Base-by-base conservation (phyloP, 1,140 invertebrate species). In the Plectus sambesii region DNA sequence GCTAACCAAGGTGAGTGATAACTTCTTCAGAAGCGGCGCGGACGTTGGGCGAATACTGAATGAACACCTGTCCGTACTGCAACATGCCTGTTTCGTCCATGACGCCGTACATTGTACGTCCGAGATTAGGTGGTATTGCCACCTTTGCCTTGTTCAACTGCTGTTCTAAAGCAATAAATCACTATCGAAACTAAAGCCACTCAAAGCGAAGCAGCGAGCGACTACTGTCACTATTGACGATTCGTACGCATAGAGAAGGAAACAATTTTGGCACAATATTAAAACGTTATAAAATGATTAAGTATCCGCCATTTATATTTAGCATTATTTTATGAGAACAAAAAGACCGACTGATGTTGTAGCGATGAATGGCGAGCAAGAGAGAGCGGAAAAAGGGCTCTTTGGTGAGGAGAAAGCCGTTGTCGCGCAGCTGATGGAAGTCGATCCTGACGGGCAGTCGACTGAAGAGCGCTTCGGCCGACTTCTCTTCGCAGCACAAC, bases 21-120 rank as follows among this genome's bases (percentile, higher is more conserved):
- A n/a, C n/a, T n/a, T 23, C 23, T 26, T 43, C n/a, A n/a, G 26
- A 51, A 8, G 53, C 25, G 8, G 51, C 29, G 12, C 51, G 27
- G 5, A 61, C 49, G 20, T 44, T 55, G 2, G 40, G 47, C 8
- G 66, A 58, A 36, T 70, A 71, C 33, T 71, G 70, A 15, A 69
- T 56, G 51, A 72, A 71, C 1, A 71, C 62, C 56, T 71, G 66
- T 3, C 69, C 70, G 47, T 69, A 66, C 46, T 72, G 49, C n/a
- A 71, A 44, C 2, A 51, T 48, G 3, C 56, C 54, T 15, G 68
- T 70, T 42, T 72, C 70, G 48, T 71, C 69, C 17, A 71, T 41
- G 25, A 72, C 58, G 19, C 69, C 69, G 19, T 68, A 62, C 69
- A 71, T 71, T 19, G 63, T 67, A 35, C 69, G 53, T 0, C 70